These are phyloP conservation scores for Montifringilla adamsi DNA, from an alignment of 2,113 vertebrate species.

Conservation along the genomic window DNA sequence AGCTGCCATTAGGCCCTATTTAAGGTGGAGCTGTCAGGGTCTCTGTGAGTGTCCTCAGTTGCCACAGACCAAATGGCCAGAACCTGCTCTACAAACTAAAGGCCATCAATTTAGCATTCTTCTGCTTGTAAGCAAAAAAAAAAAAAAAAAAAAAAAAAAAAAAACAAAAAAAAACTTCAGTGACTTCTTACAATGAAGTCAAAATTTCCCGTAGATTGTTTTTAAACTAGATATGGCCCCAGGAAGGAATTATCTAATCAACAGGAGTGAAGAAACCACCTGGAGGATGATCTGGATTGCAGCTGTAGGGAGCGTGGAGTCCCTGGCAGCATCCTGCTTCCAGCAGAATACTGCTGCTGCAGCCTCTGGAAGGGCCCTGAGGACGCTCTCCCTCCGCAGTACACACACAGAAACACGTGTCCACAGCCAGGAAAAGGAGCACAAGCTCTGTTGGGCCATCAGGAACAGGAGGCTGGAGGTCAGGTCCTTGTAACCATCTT, in stretches of 20 bases:
- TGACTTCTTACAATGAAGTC: background rate
- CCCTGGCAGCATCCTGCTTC: background rate
- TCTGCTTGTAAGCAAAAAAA: background rate
- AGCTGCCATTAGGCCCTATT: background rate
- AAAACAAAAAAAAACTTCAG: background rate
- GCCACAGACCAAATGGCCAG: background rate
- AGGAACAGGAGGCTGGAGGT: background rate
- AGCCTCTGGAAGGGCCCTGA: background rate
- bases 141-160: background rate
- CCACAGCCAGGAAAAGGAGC: background rate
- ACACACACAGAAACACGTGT: fast-evolving
- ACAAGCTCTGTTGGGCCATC: background rate
- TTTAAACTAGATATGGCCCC: background rate
- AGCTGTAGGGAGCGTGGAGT: background rate
- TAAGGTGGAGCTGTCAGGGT: background rate
- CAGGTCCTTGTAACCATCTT: background rate
- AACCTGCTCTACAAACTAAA: background rate
- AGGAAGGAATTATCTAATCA: background rate
- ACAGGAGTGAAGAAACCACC: background rate
- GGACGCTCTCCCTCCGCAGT: fast-evolving
- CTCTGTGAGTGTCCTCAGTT: background rate
- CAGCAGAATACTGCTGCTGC: background rate
- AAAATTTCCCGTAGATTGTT: background rate
- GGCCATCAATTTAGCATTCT: background rate
- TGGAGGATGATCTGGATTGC: background rate